A percentile compares a stretch with the other conserved stretches of the same genome.
Evolutionary conservation across 2,888 invertebrate genomes (phyloP).

Genomic region (Lepidocyrtoides sp.): DNA sequence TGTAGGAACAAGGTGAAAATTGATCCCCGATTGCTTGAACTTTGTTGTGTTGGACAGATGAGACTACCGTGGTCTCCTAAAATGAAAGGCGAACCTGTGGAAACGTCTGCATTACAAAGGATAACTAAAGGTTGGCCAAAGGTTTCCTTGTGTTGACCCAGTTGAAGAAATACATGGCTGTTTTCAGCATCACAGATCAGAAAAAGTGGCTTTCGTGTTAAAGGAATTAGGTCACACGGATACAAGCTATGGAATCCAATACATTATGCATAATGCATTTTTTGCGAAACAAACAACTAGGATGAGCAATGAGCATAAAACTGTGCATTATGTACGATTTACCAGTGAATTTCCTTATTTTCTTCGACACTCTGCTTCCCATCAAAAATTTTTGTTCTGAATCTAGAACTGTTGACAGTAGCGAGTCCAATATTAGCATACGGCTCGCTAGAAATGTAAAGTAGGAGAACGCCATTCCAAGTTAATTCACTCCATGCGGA

Average conservation of each 20-base stretch:
- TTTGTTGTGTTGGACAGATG: slow-evolving; percentile 60
- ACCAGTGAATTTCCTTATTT: slow-evolving; percentile 72
- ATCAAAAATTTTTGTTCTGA: slow-evolving; percentile 62
- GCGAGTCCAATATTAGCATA: slow-evolving; percentile 65
- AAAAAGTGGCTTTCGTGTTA: slow-evolving; percentile 96
- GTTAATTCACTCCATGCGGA: slow-evolving; percentile 97
- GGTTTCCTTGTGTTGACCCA: slow-evolving; percentile 89
- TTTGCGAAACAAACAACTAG: too few relatives aligned
- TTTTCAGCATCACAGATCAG: slow-evolving; percentile 99
- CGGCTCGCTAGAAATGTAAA: slow-evolving; percentile 96
- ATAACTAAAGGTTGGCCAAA: slow-evolving; percentile 98
- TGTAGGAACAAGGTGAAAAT: slow-evolving; percentile 98
- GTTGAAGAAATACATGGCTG: slow-evolving; percentile 96
- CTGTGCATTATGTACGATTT: not conserved
- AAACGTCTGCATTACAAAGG: slow-evolving; percentile 95
- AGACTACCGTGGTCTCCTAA: slow-evolving; percentile 91
- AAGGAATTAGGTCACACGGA: slow-evolving; percentile 97
- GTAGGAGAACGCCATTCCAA: slow-evolving; percentile 94
- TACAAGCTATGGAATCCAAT: too few relatives aligned
- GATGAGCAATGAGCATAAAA: not conserved
- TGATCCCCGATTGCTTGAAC: slow-evolving; percentile 90
- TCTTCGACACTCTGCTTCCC: slow-evolving; percentile 56
- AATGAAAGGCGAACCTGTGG: slow-evolving; percentile 35
- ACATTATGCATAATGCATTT: not conserved
- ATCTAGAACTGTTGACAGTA: slow-evolving; percentile 61